phyloP scores from a whole-genome alignment of 2,113 vertebrate genomes.

The Tetraodon nigroviridis region DNA sequence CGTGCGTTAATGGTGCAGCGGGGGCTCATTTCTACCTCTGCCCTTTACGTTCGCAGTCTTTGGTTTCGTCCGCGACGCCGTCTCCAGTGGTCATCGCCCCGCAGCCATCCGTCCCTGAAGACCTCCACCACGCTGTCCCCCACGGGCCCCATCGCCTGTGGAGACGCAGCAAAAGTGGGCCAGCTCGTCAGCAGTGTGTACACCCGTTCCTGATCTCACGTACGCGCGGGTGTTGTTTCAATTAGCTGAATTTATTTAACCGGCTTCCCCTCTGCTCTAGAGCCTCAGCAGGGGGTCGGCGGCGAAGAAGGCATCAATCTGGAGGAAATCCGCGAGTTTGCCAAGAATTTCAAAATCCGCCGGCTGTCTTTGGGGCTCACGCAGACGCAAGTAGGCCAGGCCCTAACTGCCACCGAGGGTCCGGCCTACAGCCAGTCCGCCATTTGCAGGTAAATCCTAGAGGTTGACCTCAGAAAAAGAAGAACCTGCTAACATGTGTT shows the following conservation, averaged over 20 bases:
- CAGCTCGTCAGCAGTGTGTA: constrained; percentile 91
- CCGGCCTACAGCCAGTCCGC: constrained; percentile 97
- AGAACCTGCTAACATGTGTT: too few species aligned
- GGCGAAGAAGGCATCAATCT: constrained; percentile 92
- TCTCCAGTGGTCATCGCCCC: constrained; percentile 81
- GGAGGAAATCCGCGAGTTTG: constrained; percentile 95
- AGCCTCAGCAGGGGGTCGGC: constrained; percentile 75
- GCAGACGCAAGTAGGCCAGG: constrained; percentile 96
- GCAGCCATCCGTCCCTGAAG: constrained; percentile 70
- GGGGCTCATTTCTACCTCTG: background rate
- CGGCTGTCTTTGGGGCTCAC: constrained; percentile 90
- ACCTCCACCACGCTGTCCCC: constrained; percentile 66
- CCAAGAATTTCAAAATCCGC: constrained; percentile 97
- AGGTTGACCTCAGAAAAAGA: too few species aligned
- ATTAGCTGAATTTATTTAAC: constrained; percentile 47
- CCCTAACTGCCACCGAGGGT: constrained; percentile 91
- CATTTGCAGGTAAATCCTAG: constrained; percentile 83
- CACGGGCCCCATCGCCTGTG: constrained; percentile 77
- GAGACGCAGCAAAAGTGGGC: constrained; percentile 87
- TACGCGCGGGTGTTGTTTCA: background rate
- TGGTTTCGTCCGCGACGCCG: constrained; percentile 71
- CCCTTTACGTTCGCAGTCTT: constrained; percentile 39
- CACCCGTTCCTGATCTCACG: constrained; percentile 7
- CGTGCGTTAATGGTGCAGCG: background rate
- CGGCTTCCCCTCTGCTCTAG: constrained; percentile 56